These are phyloP conservation scores for Dinocampus coccinellae DNA, from an alignment of 2,888 invertebrate species.

Conservation along the genomic window DNA sequence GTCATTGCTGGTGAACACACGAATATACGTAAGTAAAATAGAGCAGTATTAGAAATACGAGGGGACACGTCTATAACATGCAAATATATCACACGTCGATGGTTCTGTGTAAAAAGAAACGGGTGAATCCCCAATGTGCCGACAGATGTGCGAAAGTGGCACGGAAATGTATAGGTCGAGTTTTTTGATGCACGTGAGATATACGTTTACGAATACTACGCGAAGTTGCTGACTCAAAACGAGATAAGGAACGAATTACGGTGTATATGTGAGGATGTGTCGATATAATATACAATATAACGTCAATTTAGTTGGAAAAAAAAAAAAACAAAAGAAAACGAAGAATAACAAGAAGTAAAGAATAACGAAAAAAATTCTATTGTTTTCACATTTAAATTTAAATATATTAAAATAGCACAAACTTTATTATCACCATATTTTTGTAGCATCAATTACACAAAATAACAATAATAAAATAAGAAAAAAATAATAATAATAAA, in stretches of 20 bases:
- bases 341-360: neutral
- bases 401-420: too few relatives aligned
- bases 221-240: conserved; percentile 19
- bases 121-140: conserved; percentile 43
- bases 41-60: conserved; percentile 30
- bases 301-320: neutral
- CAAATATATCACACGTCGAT: conserved; percentile 33
- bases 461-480: neutral
- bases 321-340: neutral
- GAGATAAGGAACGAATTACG: conserved; percentile 28
- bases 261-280: neutral
- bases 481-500: neutral
- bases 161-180: conserved; percentile 45
- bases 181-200: conserved; percentile 44
- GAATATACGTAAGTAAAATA: conserved; percentile 32
- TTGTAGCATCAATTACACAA: neutral
- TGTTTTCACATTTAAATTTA: too few relatives aligned
- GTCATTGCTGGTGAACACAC: conserved; percentile 29
- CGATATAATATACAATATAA: neutral
- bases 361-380: neutral
- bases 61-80: conserved; percentile 19
- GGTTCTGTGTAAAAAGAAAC: conserved; percentile 33
- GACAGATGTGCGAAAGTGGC: conserved; percentile 50
- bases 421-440: neutral
- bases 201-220: conserved; percentile 21